Evolutionary conservation across 2,888 invertebrate genomes (phyloP).

Genomic region (Eupithecia inturbata): DNA sequence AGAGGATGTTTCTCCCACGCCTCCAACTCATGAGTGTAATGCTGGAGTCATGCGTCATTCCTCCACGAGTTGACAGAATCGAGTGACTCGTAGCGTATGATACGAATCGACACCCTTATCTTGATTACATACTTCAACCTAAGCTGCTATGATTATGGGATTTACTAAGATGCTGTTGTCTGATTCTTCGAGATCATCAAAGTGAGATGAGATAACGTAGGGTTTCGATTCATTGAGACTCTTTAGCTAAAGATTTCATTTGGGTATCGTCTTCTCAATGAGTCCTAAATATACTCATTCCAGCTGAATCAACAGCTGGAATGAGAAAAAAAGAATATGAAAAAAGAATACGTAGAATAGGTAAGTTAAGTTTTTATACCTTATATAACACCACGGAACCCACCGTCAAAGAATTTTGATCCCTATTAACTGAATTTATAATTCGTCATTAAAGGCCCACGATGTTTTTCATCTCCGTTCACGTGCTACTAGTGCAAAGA

Average conservation of each 20-base stretch:
- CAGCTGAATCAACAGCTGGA: background rate
- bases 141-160: slow-evolving; percentile 24
- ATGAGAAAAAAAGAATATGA: too few relatives aligned
- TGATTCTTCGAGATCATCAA: slow-evolving; percentile 2
- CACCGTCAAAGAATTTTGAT: background rate
- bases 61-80: slow-evolving; percentile 13
- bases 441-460: background rate
- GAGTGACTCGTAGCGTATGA: background rate
- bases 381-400: background rate
- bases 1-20: slow-evolving; percentile 60
- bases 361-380: background rate
- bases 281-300: background rate
- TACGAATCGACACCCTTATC: background rate
- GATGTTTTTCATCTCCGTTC: background rate
- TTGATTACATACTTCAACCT: background rate
- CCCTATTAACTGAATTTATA: background rate
- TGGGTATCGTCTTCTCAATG: background rate
- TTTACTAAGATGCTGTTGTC: background rate
- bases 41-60: slow-evolving; percentile 42
- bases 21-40: slow-evolving; percentile 73
- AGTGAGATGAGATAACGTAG: background rate
- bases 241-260: background rate
- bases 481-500: background rate
- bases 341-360: background rate
- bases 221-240: background rate